Evolutionary conservation across 2,113 vertebrate species (phyloP).

Genomic region (Cephalopholis sonnerati): DNA sequence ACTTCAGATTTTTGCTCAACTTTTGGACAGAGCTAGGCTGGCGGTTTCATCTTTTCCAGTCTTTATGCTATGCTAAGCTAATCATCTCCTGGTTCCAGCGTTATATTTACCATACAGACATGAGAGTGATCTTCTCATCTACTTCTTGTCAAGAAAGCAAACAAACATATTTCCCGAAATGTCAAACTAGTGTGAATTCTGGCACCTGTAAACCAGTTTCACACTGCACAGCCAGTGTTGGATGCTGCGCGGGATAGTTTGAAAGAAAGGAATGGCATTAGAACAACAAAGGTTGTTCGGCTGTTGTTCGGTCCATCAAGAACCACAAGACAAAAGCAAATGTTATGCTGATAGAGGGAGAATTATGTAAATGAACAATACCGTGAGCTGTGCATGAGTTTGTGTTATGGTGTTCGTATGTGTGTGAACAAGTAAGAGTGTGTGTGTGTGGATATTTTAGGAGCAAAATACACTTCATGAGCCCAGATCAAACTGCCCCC

Average conservation of each 20-base stretch:
- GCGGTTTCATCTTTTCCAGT: too few species aligned
- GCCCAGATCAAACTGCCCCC: constrained; percentile 4
- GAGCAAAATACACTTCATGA: background rate
- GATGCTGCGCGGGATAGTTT: constrained; percentile 8
- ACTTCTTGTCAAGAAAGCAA: background rate
- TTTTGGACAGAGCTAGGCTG: background rate
- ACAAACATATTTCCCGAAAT: background rate
- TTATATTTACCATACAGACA: background rate
- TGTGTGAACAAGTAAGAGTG: constrained; percentile 1
- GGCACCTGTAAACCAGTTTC: background rate
- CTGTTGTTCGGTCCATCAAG: background rate
- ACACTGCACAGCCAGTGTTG: background rate
- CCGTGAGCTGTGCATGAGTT: background rate
- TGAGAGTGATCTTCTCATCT: background rate
- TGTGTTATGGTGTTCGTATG: background rate
- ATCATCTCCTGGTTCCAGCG: background rate
- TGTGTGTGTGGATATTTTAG: constrained; percentile 6
- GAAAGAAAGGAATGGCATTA: constrained; percentile 45
- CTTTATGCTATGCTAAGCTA: background rate
- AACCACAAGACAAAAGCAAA: constrained; percentile 4
- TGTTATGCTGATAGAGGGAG: background rate
- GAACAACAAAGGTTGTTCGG: constrained; percentile 11
- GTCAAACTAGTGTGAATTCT: background rate
- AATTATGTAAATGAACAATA: constrained; percentile 16
- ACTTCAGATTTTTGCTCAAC: background rate